Evolutionary conservation across 2,113 vertebrate species (phyloP), one percentile per base, ranked within the genome.

Genomic region (Zosterops hypoxanthus): DNA sequence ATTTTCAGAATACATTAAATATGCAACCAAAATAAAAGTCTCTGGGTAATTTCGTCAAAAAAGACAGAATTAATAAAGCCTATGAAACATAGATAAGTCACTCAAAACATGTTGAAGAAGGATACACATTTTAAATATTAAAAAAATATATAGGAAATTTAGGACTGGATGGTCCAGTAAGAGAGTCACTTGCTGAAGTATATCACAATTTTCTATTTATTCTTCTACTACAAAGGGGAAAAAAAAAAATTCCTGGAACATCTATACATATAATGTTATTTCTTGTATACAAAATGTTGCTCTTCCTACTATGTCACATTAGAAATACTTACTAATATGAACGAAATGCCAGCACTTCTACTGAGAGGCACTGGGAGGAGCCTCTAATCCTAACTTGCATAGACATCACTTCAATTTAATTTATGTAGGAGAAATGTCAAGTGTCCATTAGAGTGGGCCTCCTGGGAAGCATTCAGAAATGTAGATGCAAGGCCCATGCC

Each of bases 351-450:
- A 70, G 75, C n/a, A 57, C 46, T 92, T 94, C 72, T 61, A 36
- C 24, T 68, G 46, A 90, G 88, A 80, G 31, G 22, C 16, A 0
- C 75, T 76, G 50, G 70, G 90, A 92, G 16, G 82, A 86, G 80
- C 50, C 76, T 73, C 50, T 88, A 92, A 92, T 90, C 64, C 82
- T 88, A 90, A 95, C 88, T 66, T 94, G 60, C 94, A 90, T 64
- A 96, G 90, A 70, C 82, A 92, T 95, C 90, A 90, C 66, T 88
- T 92, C 84, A 55, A 31, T 83, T 94, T 96, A 97, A 97, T 96
- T 97, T 97, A 96, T 94, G 96, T 95, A 95, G 88, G 86, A 93
- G 64, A 92, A 96, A 78, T 90, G 88, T 96, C 95, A 94, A 96
- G 72, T 63, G 82, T 70, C 82, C 88, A 90, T 92, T 86, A 90